Evolutionary conservation across 2,888 invertebrate species (phyloP), one percentile per base, ranked within the genome.

Genomic region (Opisthograptis luteolata): DNA sequence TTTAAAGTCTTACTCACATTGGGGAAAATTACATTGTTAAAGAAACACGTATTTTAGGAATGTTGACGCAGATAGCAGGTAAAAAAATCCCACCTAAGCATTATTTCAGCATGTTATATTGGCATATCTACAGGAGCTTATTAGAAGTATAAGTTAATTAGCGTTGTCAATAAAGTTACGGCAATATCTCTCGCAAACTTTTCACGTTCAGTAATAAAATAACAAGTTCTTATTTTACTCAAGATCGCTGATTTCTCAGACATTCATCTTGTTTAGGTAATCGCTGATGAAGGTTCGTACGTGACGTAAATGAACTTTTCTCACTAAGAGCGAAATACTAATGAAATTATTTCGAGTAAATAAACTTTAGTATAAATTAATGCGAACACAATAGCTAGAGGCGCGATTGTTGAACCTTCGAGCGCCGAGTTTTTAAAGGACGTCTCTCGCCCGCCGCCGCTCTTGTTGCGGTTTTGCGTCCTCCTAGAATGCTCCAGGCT

Each of bases 261-360:
- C 66, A 56, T 64, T 60, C 61, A 60, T 70, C 70, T 68, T 68
- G 68, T 68, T 66, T 60, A 70, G 63, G 63, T 71, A 70, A 70
- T 69, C 68, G 52, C 45, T 59, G 56, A 53, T 55, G 57, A 48
- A 60, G 42, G 53, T 45, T 59, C 13, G 40, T 62, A 69, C 73
- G 76, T 77, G 74, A 66, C 39, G 49, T 57, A 45, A 62, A 55
- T 59, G 43, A 58, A 54, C 42, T 59, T 39, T 51, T 32, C 34
- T 30, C 25, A 36, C 24, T n/a, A 25, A 10, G 36, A 17, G 32
- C 49, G 27, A 36, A 49, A 27, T 43, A 30, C 24, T 44, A 58
- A 43, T 43, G 32, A 32, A 43, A 47, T 44, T 45, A 36, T 44
- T 47, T 32, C 12, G 32, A 36, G 27, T 12, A 25, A 27, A 15